phyloP scores from a whole-genome alignment of 37 sponge, comb jelly and placozoan genomes.

The Petrosia ficiformis region DNA sequence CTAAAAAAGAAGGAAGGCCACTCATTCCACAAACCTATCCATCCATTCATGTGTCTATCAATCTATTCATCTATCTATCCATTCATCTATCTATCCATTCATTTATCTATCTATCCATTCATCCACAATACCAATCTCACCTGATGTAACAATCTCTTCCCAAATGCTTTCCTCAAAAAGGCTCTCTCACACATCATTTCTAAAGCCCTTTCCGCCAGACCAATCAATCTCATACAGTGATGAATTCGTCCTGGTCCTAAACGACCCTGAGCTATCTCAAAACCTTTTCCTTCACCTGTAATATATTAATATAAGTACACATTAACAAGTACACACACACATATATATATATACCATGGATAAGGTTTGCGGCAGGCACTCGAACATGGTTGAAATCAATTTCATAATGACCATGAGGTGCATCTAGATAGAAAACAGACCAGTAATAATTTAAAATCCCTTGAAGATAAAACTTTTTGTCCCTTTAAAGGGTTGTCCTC shows the following conservation, averaged over 20 bases:
- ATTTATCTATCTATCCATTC: too few relatives aligned
- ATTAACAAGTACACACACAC: too few relatives aligned
- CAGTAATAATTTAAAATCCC: neutral
- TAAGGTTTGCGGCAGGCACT: conserved; percentile 69
- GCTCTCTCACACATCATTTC: conserved; percentile 72
- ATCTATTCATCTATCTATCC: too few relatives aligned
- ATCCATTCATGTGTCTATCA: neutral
- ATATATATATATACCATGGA: conserved; percentile 40
- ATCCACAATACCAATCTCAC: too few relatives aligned
- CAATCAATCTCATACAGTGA: conserved; percentile 92
- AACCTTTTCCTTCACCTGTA: conserved; percentile 89
- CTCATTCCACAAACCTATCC: neutral
- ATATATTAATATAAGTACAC: neutral
- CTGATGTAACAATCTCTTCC: conserved; percentile 54
- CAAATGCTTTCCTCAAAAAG: conserved; percentile 61
- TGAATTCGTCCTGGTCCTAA: conserved; percentile 93
- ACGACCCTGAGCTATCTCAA: conserved; percentile 95
- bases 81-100: too few relatives aligned
- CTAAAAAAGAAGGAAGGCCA: conserved; percentile 9
- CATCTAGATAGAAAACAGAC: conserved; percentile 6
- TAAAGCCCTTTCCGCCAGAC: conserved; percentile 81
- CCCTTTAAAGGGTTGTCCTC: too few relatives aligned
- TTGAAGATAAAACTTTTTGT: too few relatives aligned
- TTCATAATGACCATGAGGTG: conserved; percentile 91
- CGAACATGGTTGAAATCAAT: conserved; percentile 78